Evolutionary conservation across 2,888 invertebrate species (phyloP).

Genomic region (Falcaria lacertinaria): DNA sequence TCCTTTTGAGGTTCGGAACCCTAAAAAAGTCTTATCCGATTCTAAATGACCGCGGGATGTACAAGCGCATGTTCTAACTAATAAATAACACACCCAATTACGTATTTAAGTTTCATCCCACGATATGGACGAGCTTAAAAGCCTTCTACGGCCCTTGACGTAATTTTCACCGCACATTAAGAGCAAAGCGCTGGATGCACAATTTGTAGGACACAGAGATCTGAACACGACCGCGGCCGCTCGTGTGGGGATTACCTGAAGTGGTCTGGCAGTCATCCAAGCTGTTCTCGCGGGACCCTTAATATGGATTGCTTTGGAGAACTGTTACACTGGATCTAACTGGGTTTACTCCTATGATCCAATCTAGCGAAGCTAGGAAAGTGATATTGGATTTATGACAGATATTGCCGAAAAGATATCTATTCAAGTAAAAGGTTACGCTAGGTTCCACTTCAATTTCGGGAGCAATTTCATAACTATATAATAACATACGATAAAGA

Average conservation of each 20-base stretch:
- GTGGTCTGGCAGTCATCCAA: conserved; percentile 49
- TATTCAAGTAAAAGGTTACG: conserved; percentile 1
- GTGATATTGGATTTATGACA: conserved; percentile 35
- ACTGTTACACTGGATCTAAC: conserved; percentile 25
- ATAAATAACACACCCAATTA: too few relatives aligned
- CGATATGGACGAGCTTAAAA: not conserved
- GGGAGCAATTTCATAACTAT: not conserved
- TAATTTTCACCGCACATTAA: conserved; percentile 1
- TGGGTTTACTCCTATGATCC: conserved; percentile 28
- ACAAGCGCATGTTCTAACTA: too few relatives aligned
- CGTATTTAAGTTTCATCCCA: not conserved
- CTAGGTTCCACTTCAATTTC: not conserved
- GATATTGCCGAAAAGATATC: conserved; percentile 23
- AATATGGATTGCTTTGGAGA: conserved; percentile 13
- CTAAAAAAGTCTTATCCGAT: too few relatives aligned
- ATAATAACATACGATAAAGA: not conserved
- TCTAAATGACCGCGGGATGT: too few relatives aligned
- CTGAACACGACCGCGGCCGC: conserved; percentile 36
- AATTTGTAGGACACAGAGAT: conserved; percentile 26
- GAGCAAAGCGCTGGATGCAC: conserved; percentile 15
- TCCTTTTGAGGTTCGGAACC: too few relatives aligned
- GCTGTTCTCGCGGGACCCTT: conserved; percentile 21
- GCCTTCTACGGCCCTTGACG: not conserved
- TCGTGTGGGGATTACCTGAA: conserved; percentile 46
- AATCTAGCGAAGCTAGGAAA: conserved; percentile 35